phyloP scores from a whole-genome alignment of 2,888 invertebrate species.

The Amblyteles armatorius region DNA sequence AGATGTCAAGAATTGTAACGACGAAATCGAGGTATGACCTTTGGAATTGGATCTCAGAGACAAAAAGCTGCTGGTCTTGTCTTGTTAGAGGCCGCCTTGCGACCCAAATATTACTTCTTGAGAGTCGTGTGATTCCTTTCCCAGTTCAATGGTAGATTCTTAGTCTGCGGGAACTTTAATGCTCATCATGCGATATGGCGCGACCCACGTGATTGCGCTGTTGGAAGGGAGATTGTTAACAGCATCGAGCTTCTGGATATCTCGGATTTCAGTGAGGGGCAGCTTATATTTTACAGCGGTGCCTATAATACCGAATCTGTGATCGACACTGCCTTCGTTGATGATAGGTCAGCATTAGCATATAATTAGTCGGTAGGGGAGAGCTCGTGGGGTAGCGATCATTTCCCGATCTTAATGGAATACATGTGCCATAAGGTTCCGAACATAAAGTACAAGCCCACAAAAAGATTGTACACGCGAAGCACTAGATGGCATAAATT shows the following conservation, averaged over 20 bases:
- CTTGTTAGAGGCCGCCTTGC: constrained; percentile 49
- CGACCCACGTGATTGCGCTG: constrained; percentile 3
- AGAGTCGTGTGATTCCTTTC: constrained; percentile 42
- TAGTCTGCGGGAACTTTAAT: constrained; percentile 57
- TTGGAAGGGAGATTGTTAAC: constrained; percentile 24
- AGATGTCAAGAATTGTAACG: constrained; percentile 28
- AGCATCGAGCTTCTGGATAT: constrained; percentile 31
- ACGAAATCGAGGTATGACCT: constrained; percentile 53
- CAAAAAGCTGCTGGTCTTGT: constrained; percentile 17
- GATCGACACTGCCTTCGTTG: constrained; percentile 49
- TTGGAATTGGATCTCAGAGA: constrained; percentile 44
- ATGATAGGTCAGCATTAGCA: constrained; percentile 7
- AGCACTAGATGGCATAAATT: constrained; percentile 35
- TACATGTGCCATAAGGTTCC: background rate
- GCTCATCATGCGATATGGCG: constrained; percentile 53
- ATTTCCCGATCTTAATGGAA: constrained; percentile 39
- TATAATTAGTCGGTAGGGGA: constrained; percentile 39
- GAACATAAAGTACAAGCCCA: background rate
- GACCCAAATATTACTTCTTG: background rate
- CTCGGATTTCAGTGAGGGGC: constrained; percentile 41
- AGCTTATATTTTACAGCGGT: constrained; percentile 7
- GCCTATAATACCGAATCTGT: constrained; percentile 27
- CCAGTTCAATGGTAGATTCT: constrained; percentile 51
- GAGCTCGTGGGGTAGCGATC: constrained; percentile 52
- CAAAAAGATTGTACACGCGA: constrained; percentile 20